A percentile compares a stretch with the other conserved stretches of the same genome.
Evolutionary conservation across 2,797 vertebrate species (phyloP).

Genomic region (Mareca strepera): DNA sequence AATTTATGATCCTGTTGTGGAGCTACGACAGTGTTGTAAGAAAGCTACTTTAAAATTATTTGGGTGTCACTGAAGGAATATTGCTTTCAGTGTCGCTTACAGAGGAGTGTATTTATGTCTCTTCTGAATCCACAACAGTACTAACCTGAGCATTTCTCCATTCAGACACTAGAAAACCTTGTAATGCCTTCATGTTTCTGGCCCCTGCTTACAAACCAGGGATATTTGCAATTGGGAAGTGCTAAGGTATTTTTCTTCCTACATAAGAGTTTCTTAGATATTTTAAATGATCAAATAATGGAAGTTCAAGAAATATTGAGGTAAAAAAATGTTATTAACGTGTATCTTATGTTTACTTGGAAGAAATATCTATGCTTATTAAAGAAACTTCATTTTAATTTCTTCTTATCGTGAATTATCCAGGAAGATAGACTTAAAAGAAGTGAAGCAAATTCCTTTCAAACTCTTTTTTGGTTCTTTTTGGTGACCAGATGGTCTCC

Average conservation of each 20-base stretch:
- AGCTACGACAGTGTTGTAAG: neutral
- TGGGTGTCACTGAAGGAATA: neutral
- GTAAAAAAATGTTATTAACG: neutral
- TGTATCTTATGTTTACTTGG: neutral
- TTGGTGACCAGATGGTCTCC: neutral
- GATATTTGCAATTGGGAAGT: neutral
- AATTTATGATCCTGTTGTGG: neutral
- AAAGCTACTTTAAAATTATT: neutral
- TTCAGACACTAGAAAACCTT: neutral
- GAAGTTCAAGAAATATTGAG: neutral
- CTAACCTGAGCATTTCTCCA: neutral
- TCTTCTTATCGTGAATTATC: neutral
- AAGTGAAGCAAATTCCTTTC: neutral
- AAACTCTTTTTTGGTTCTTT: neutral
- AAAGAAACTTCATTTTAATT: neutral
- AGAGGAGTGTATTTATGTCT: neutral
- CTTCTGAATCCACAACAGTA: neutral
- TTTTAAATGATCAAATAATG: neutral
- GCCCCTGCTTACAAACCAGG: neutral
- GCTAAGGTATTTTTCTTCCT: neutral
- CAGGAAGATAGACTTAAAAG: neutral
- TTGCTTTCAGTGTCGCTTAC: neutral
- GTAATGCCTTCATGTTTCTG: neutral
- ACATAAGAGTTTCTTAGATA: neutral
- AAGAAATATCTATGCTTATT: neutral